Evolutionary conservation across 2,113 vertebrate species (phyloP), one percentile per base, ranked within the genome.

Genomic region (Aspiorhynchus laticeps): DNA sequence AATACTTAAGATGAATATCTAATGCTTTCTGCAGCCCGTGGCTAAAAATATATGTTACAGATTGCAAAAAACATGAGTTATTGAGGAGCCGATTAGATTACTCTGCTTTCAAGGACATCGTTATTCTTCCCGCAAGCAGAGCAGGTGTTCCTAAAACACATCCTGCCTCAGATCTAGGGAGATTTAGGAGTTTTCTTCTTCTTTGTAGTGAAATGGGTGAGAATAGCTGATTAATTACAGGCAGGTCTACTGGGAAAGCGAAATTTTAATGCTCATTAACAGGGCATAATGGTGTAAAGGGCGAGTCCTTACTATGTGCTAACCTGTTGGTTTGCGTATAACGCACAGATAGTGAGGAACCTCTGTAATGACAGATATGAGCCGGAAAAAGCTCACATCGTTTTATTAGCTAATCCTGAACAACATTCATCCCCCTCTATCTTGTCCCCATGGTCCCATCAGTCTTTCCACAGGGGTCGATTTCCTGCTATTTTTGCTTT

Each of bases 321-420:
- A 76, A 78, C 59, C 74, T 53, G 43, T 28, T 48, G 5, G 77
- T 48, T 36, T 86, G 75, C 28, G n/a, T 59, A 21, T 46, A 87
- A 81, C 3, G 1, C 67, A 74, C 48, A n/a, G 38, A 82, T 14
- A 56, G 43, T 86, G 61, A 80, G 43, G 43, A 14, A 43, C 80
- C 31, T 73, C 74, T n/a, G 31, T 26, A 21, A 46, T 77, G 87
- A 85, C 46, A 78, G 71, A 86, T 59, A 51, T 67, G 78, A 78
- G 41, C 43, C 9, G 7, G 71, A 81, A 80, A 59, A 86, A 56
- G 78, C 56, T 74, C 48, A 11, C 41, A 56, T 79, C 71, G 28
- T 77, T 80, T 83, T 80, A 86, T 88, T 74, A 81, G 26, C 56
- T 65, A 86, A 85, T 79, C 85, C 51, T 85, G 59, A n/a, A 76